These are phyloP conservation scores for Fringilla coelebs DNA, from an alignment of 2,797 vertebrate species.

Conservation along the genomic window DNA sequence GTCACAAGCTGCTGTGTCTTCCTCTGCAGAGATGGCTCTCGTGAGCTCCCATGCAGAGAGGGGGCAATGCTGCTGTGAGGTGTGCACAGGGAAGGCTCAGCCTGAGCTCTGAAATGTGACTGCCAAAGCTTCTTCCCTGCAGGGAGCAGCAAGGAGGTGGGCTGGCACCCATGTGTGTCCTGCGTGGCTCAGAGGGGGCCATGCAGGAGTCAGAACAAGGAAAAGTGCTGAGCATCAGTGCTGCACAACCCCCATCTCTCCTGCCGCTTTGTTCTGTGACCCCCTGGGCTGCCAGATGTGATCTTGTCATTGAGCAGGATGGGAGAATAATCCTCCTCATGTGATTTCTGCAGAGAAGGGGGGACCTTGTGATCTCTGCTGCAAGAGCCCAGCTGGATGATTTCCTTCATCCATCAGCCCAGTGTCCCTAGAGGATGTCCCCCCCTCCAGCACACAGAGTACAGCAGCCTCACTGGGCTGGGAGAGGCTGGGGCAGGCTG, in stretches of 20 bases:
- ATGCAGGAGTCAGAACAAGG: background rate
- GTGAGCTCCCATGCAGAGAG: background rate
- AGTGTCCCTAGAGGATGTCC: background rate
- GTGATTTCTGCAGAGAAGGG: background rate
- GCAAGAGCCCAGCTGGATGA: background rate
- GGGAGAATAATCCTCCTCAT: background rate
- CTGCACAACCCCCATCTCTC: background rate
- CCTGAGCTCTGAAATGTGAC: background rate
- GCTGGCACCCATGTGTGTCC: background rate
- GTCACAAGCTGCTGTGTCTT: accelerated
- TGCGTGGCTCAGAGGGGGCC: background rate
- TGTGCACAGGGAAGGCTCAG: background rate
- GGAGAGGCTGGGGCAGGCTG: background rate
- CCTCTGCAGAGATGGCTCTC: background rate
- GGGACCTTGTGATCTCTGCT: background rate
- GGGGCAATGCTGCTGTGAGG: background rate
- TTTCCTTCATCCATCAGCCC: background rate
- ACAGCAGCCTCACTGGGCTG: background rate
- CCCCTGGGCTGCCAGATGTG: background rate
- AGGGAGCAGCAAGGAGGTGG: background rate
- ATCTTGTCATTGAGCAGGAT: background rate
- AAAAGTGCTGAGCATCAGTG: background rate
- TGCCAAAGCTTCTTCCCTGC: background rate
- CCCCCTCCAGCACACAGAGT: background rate
- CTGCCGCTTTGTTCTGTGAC: background rate